Evolutionary conservation across 2,888 invertebrate genomes (phyloP).

Genomic region (Agriotes lineatus): DNA sequence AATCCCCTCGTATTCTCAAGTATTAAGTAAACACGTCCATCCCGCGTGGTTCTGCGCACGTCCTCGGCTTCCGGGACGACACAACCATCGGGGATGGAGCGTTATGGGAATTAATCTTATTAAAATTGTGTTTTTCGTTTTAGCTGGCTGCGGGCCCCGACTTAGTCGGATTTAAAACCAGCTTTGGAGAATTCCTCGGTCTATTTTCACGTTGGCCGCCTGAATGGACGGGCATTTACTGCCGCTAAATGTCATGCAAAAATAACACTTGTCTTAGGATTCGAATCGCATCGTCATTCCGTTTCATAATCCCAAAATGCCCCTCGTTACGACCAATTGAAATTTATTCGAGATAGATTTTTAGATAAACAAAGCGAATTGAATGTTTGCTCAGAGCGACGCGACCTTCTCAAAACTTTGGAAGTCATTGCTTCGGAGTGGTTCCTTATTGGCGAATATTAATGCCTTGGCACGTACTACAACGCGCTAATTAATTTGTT

Average conservation of each 20-base stretch:
- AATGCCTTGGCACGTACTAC: too few relatives aligned
- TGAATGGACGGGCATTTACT: not conserved
- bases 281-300: not conserved
- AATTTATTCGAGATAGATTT: too few relatives aligned
- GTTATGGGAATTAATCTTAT: slow-evolving; percentile 26
- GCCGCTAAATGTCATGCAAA: slow-evolving; percentile 5
- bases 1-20: slow-evolving; percentile 39
- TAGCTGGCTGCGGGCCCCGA: not conserved
- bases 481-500: too few relatives aligned
- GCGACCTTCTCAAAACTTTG: too few relatives aligned
- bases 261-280: slow-evolving; percentile 3
- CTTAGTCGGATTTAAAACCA: slow-evolving; percentile 7
- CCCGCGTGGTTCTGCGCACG: slow-evolving; percentile 1
- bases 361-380: too few relatives aligned
- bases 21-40: slow-evolving; percentile 39
- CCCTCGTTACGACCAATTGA: not conserved
- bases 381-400: too few relatives aligned
- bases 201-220: not conserved
- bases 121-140: slow-evolving; percentile 22
- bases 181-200: not conserved
- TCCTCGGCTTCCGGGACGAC: slow-evolving; percentile 21
- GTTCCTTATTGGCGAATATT: too few relatives aligned
- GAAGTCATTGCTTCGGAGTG: too few relatives aligned
- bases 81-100: slow-evolving; percentile 23
- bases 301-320: not conserved